Evolutionary conservation across 2,797 vertebrate species (phyloP), one percentile per base, ranked within the genome.

Genomic region (Acipenser transmontanus): DNA sequence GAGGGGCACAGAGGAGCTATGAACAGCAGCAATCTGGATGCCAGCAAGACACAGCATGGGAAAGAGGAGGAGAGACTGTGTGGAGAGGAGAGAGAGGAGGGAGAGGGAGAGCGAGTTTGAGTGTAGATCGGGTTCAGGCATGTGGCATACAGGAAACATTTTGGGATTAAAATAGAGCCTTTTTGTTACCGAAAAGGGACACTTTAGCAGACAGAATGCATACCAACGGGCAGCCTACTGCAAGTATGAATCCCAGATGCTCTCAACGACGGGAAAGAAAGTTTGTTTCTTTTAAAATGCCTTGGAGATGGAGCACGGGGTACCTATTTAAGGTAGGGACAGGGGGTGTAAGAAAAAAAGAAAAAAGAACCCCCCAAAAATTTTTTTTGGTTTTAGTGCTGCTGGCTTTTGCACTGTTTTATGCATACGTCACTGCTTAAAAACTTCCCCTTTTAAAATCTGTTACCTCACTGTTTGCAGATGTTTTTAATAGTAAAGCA

Each of bases 271-370:
- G 7, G n/a, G 52, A 54, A 64, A 87, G 85, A 74, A 83, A 84
- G 63, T 85, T 91, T 74, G 86, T 85, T 77, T 91, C 89, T 34
- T 68, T 90, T 52, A 82, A 86, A 64, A 85, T 82, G 68, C 86
- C 90, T n/a, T 91, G 88, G 90, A 78, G 88, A 61, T 92, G 90
- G 90, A 92, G 90, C 72, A 91, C 88, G 0, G 88, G 90, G 12
- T 82, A 90, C 84, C 85, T 92, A 74, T 87, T 90, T 77, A 54
- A 11, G 12, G 14, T 9, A 59, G 59, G 61, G 56, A 13, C 14
- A 8, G 14, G 8, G 57, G 61, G 60, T 17, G 50, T 2, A 12
- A 12, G 50, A 52, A 52, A 52, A 7, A 52, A 52, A 52, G 8
- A 52, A 80, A 78, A 76, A 76, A 78, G 78, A 65, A 76, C 65